Conservation (phyloP, 1,140 invertebrate species). For the Penaeus chinensis region DNA sequence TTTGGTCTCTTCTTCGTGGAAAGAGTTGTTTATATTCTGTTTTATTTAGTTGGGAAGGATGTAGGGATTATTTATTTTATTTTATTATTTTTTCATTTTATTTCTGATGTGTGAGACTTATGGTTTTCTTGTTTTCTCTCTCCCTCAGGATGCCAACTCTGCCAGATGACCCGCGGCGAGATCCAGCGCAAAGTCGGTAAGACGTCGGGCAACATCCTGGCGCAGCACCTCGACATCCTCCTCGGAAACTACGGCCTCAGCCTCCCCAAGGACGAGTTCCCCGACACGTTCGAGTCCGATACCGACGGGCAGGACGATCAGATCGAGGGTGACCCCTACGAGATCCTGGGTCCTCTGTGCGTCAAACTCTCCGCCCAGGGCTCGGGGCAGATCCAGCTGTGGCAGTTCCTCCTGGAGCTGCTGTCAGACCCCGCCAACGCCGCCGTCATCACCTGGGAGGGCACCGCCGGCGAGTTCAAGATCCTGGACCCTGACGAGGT, state of each 20-base stretch:
- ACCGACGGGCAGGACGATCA: background rate
- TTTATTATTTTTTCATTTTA: background rate
- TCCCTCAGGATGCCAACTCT: conserved; percentile 37
- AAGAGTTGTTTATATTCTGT: background rate
- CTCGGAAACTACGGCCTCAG: conserved; percentile 22
- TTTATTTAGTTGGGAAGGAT: too few relatives aligned
- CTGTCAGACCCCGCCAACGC: conserved; percentile 46
- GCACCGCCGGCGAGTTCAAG: conserved; percentile 55
- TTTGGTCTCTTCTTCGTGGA: background rate
- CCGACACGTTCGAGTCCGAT: conserved; percentile 5
- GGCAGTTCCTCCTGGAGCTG: conserved; percentile 55
- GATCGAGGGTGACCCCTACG: conserved; percentile 38
- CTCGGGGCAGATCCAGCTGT: conserved; percentile 50
- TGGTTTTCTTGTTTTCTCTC: background rate
- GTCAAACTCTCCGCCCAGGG: conserved; percentile 29
- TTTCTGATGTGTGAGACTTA: background rate
- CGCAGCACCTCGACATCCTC: conserved; percentile 44
- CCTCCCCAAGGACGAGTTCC: conserved; percentile 42
- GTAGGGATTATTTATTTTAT: background rate
- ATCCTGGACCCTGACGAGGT: conserved; percentile 55
- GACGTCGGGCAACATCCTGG: conserved; percentile 21
- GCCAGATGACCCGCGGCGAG: conserved; percentile 35
- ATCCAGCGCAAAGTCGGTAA: conserved; percentile 42
- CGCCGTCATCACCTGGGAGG: conserved; percentile 53
- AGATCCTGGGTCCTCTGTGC: conserved; percentile 40